Evolutionary conservation across 92 coral and sea anemone genomes (phyloP).

Genomic region (Parazoanthus darwini): DNA sequence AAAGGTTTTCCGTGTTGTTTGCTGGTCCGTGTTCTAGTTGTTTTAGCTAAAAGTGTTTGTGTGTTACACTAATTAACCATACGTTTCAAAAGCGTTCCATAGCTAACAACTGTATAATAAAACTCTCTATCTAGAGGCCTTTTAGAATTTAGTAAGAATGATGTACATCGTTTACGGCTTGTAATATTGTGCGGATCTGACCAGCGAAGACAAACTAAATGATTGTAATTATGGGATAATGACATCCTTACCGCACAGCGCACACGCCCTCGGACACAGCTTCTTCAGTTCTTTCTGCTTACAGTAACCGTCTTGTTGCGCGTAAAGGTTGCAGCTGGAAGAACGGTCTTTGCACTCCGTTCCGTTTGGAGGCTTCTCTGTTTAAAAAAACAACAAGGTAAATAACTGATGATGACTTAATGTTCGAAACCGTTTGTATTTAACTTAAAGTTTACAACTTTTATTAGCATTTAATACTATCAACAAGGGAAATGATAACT

Average conservation of each 20-base stretch:
- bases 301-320: slow-evolving; percentile 17
- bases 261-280: slow-evolving; percentile 25
- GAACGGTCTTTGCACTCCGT: slow-evolving; percentile 28
- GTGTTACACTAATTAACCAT: background rate
- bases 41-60: no score
- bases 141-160: no score
- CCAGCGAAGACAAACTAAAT: background rate
- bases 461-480: no score
- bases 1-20: no score
- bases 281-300: slow-evolving; percentile 3
- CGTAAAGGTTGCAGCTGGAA: slow-evolving; percentile 6
- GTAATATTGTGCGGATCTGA: background rate
- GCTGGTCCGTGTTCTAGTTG: no score
- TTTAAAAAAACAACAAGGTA: background rate
- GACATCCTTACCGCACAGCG: slow-evolving; percentile 29
- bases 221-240: background rate
- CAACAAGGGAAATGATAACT: no score
- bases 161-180: background rate
- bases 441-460: no score
- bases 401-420: background rate
- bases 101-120: background rate
- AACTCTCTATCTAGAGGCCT: no score
- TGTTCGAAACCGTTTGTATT: no score
- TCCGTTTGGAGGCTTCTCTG: slow-evolving; percentile 31
- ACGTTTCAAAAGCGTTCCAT: background rate